phyloP scores from a whole-genome alignment of 2,888 invertebrate genomes.

The Candidula unifasciata region DNA sequence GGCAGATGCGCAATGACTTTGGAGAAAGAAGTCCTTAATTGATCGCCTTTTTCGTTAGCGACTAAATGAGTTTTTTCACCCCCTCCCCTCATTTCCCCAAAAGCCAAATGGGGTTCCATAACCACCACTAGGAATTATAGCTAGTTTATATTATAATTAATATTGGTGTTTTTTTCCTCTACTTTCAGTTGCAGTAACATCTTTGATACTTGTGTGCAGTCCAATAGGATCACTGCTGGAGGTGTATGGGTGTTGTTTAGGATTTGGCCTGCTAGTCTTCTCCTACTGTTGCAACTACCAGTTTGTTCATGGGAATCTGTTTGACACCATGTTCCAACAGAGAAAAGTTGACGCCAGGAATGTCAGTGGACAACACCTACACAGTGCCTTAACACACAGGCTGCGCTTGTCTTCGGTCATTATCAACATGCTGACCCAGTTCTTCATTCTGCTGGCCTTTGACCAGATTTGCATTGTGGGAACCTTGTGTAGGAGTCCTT shows the following conservation, averaged over 20 bases:
- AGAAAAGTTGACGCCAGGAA: background rate
- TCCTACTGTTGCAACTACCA: conserved; percentile 44
- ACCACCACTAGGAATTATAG: too few relatives aligned
- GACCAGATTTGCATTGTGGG: conserved; percentile 46
- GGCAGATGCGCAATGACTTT: too few relatives aligned
- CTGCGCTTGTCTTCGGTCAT: conserved; percentile 76
- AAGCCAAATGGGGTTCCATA: too few relatives aligned
- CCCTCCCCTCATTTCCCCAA: too few relatives aligned
- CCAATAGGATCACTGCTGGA: conserved; percentile 45
- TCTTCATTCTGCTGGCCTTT: conserved; percentile 54
- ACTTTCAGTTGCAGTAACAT: conserved; percentile 38
- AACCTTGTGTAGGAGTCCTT: conserved; percentile 9
- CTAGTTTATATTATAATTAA: too few relatives aligned
- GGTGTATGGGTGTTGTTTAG: conserved; percentile 44
- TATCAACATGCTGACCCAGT: conserved; percentile 64
- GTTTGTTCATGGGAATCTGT: conserved; percentile 6
- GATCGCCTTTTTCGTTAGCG: too few relatives aligned
- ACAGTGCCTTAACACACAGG: background rate
- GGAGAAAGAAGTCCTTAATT: too few relatives aligned
- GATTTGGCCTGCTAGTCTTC: conserved; percentile 35
- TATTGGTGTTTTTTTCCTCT: conserved; percentile 5
- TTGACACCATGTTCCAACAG: background rate
- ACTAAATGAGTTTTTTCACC: too few relatives aligned
- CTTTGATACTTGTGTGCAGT: conserved; percentile 44
- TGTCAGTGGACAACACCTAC: background rate